Evolutionary conservation across 1,140 invertebrate species (phyloP).

Genomic region (Drosophila pruinosa): DNA sequence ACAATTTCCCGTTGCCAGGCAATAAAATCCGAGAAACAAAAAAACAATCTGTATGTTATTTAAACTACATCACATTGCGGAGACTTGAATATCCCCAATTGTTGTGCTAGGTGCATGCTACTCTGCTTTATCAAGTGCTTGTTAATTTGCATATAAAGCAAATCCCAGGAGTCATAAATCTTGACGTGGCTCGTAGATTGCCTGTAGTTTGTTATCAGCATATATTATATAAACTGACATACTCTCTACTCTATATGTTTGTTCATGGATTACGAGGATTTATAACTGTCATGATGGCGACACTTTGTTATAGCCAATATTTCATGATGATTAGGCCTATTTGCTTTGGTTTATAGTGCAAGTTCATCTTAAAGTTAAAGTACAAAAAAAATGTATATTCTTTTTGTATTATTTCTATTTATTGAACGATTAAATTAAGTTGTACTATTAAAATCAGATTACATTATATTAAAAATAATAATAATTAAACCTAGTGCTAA

Average conservation of each 20-base stretch:
- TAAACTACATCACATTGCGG: background rate
- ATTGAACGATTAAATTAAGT: too few relatives aligned
- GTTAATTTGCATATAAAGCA: slow-evolving; percentile 36
- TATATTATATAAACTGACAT: background rate
- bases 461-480: too few relatives aligned
- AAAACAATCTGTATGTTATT: slow-evolving; percentile 2
- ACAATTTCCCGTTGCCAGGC: slow-evolving; percentile 32
- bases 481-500: too few relatives aligned
- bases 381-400: too few relatives aligned
- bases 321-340: background rate
- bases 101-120: too few relatives aligned
- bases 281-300: background rate
- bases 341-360: background rate
- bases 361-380: too few relatives aligned
- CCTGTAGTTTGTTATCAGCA: background rate
- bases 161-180: slow-evolving; percentile 22
- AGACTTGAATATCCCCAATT: background rate
- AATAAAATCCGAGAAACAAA: slow-evolving; percentile 4
- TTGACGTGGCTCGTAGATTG: background rate
- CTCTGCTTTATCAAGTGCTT: slow-evolving; percentile 12
- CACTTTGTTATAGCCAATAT: background rate
- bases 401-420: too few relatives aligned
- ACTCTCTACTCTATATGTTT: too few relatives aligned
- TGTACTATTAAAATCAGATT: too few relatives aligned
- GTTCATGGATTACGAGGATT: background rate